A percentile compares a stretch with the other conserved stretches of the same genome.
Conservation (phyloP, 2,888 invertebrate species). For the Falcaria lacertinaria region DNA sequence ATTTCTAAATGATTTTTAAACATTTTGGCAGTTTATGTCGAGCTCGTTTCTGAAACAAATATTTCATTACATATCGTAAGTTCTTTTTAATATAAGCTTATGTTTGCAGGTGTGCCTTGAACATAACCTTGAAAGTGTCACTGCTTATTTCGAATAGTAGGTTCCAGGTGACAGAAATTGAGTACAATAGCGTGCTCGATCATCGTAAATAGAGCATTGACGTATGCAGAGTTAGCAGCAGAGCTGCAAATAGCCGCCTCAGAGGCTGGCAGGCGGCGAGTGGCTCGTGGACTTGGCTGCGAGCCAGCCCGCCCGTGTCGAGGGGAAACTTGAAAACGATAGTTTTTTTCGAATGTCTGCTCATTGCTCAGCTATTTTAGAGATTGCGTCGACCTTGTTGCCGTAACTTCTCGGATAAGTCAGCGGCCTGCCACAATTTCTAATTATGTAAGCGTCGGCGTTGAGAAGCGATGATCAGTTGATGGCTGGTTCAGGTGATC, state of each 20-base stretch:
- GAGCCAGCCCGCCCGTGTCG: slow-evolving; percentile 54
- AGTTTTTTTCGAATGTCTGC: slow-evolving; percentile 73
- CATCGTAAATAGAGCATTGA: slow-evolving; percentile 74
- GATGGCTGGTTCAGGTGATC: slow-evolving; percentile 12
- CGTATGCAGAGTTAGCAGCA: slow-evolving; percentile 62
- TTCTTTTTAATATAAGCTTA: too few relatives aligned
- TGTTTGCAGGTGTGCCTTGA: slow-evolving; percentile 11
- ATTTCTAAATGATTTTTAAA: slow-evolving; percentile 95
- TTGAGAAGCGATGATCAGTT: slow-evolving; percentile 23
- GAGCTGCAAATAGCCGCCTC: slow-evolving; percentile 65
- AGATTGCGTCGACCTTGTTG: slow-evolving; percentile 67
- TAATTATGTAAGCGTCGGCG: slow-evolving; percentile 45
- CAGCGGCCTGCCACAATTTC: slow-evolving; percentile 59
- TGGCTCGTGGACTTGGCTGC: slow-evolving; percentile 46
- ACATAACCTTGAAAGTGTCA: slow-evolving; percentile 47
- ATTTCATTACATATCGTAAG: background rate
- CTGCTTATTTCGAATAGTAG: slow-evolving; percentile 37
- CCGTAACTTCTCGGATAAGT: slow-evolving; percentile 47
- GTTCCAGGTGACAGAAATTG: slow-evolving; percentile 67
- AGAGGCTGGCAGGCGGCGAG: slow-evolving; percentile 57
- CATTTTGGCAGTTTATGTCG: slow-evolving; percentile 87
- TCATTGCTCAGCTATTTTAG: slow-evolving; percentile 67
- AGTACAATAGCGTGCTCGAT: slow-evolving; percentile 59
- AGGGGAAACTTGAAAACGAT: slow-evolving; percentile 64
- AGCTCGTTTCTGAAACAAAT: slow-evolving; percentile 86